Evolutionary conservation across 2,888 invertebrate genomes (phyloP), one percentile per base, ranked within the genome.

Genomic region (Phyto melanocephala): DNA sequence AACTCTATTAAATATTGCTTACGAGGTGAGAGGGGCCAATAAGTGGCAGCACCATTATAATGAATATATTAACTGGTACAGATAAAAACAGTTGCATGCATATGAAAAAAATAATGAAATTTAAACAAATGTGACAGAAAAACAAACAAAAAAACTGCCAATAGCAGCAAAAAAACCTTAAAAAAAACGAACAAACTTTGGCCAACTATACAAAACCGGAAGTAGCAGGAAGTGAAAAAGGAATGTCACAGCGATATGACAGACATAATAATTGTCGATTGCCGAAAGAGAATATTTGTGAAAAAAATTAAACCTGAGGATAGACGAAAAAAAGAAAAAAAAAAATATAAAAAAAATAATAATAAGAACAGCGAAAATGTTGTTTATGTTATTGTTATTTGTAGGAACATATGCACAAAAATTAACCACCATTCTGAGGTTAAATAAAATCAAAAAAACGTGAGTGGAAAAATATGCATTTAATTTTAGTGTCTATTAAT

Each of bases 401-500:
- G 47, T 13, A 37, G 56, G 4, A 22, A 50, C 10, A n/a, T 35
- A n/a, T 50, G 6, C 4, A 22, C 28, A 35, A 45, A 35, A 62
- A 40, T 50, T 22, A 28, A 67, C 74, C 65, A 52, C 70, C 75
- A 28, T 60, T 65, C 70, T 78, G 81, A 60, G 74, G 78, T 78
- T 75, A 70, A 82, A 65, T 78, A 60, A 60, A 63, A 42, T 33
- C 33, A 60, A 42, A 42, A 40, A 68, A 35, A 13, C 54, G 13
- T n/a, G 5, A 11, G 11, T 28, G 56, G 28, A 24, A 76, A 60
- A 33, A 65, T 11, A 60, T 11, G 50, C 22, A 68, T 77, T 74
- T 70, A 74, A 71, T 60, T 76, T 52, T 35, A 71, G 60, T 77
- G 67, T 62, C 72, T 68, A 67, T 81, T 68, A 81, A 68, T 68